These are phyloP conservation scores for Trachops cirrhosus DNA, from an alignment of 2,797 vertebrate species.

Conservation along the genomic window DNA sequence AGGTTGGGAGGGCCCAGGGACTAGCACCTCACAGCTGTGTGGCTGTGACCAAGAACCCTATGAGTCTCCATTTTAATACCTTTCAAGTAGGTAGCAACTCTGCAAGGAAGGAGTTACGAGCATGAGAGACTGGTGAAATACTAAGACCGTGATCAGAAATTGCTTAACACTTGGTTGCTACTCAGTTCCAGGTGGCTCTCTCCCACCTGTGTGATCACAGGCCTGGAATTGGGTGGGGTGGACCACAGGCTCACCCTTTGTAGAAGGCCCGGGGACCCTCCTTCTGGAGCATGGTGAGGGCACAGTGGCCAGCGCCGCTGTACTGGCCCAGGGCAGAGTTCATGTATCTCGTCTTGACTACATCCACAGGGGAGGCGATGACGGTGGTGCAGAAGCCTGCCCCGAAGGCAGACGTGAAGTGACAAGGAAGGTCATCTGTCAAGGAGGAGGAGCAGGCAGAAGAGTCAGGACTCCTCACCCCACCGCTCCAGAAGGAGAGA, in stretches of 20 bases:
- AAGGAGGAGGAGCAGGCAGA: neutral
- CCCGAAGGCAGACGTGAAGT: constrained; percentile 87
- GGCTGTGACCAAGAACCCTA: neutral
- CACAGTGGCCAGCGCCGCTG: constrained; percentile 86
- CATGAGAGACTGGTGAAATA: neutral
- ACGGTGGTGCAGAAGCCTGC: constrained; percentile 87
- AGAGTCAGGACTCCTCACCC: neutral
- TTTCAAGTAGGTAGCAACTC: neutral
- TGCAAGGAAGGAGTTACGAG: neutral
- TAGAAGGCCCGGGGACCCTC: constrained; percentile 92
- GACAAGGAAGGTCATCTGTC: constrained; percentile 90
- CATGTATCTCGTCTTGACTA: constrained; percentile 92
- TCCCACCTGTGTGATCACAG: neutral
- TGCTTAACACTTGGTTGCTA: neutral
- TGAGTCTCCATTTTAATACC: neutral
- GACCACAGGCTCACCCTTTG: constrained; percentile 88
- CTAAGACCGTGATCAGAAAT: neutral
- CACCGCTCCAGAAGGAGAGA: neutral
- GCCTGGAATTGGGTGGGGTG: neutral
- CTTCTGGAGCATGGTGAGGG: constrained; percentile 88
- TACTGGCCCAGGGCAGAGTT: constrained; percentile 91
- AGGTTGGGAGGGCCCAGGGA: neutral
- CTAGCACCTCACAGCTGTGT: neutral
- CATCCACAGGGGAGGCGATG: constrained; percentile 88
- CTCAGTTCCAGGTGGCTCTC: neutral